These are phyloP conservation scores for Polypedilum pembai DNA, from an alignment of 1,140 invertebrate species.

Conservation along the genomic window DNA sequence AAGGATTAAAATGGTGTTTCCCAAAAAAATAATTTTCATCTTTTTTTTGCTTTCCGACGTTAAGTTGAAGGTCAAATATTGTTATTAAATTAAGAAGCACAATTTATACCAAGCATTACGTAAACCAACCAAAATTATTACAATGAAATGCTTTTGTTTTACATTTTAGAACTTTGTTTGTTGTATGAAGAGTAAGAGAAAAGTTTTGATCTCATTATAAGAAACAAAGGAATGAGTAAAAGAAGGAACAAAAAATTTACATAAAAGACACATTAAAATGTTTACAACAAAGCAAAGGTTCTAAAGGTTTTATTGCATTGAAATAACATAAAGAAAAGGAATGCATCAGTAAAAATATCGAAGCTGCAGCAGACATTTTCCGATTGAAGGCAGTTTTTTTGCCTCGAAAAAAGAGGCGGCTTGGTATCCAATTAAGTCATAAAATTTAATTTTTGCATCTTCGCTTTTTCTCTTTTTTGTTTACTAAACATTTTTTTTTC, in stretches of 20 bases:
- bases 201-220: slow-evolving; percentile 1
- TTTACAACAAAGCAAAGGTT: not conserved
- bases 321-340: too few species aligned
- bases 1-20: slow-evolving; percentile 6
- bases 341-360: too few species aligned
- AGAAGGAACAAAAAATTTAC: not conserved
- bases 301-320: not conserved
- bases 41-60: too few species aligned
- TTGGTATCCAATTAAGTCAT: not conserved
- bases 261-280: slow-evolving; percentile 6
- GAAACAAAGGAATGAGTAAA: not conserved
- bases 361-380: too few species aligned
- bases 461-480: slow-evolving; percentile 3
- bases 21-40: not conserved
- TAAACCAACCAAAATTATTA: not conserved
- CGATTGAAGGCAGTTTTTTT: not conserved
- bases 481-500: not conserved
- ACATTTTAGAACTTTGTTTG: not conserved
- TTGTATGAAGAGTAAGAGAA: not conserved
- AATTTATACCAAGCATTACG: not conserved
- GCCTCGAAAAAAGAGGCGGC: not conserved
- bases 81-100: not conserved
- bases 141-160: slow-evolving; percentile 9
- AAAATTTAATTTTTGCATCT: slow-evolving; percentile 22
- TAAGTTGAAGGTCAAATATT: too few species aligned